Conservation (phyloP, 2,888 invertebrate genomes). For the Eupsilia transversa region DNA sequence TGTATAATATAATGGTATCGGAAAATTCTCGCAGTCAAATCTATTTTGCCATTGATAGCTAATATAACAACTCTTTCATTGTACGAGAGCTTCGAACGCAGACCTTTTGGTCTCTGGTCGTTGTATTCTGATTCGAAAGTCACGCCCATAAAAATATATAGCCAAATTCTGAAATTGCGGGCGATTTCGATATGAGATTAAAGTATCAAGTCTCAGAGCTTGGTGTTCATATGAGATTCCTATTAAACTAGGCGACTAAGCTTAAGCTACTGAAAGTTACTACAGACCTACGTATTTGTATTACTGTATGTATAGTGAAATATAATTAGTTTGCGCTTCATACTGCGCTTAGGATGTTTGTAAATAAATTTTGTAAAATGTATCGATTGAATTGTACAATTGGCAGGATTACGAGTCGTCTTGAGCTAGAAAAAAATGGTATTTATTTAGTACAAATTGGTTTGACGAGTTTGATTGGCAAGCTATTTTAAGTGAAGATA, state of each 20-base stretch:
- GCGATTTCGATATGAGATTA: conserved; percentile 59
- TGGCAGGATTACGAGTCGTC: conserved; percentile 43
- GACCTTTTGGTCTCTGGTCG: conserved; percentile 8
- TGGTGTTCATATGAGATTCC: conserved; percentile 68
- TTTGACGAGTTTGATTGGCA: not conserved
- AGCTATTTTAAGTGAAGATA: not conserved
- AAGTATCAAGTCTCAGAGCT: conserved; percentile 56
- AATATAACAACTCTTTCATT: conserved; percentile 39
- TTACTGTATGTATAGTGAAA: conserved; percentile 67
- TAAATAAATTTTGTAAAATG: conserved; percentile 66
- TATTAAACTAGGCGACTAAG: conserved; percentile 68
- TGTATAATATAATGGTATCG: not conserved
- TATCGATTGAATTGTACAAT: conserved; percentile 40
- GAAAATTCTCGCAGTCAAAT: not conserved
- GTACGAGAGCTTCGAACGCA: conserved; percentile 36
- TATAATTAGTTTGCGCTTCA: conserved; percentile 61
- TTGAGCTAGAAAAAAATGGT: not conserved
- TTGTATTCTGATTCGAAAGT: conserved; percentile 40
- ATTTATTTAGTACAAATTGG: not conserved
- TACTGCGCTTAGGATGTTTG: conserved; percentile 60
- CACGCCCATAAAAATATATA: conserved; percentile 32
- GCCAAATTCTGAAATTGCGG: conserved; percentile 47
- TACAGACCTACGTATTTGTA: conserved; percentile 71
- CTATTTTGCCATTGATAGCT: conserved; percentile 25
- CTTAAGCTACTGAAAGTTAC: conserved; percentile 75